Evolutionary conservation across 2,113 vertebrate genomes (phyloP), one percentile per base, ranked within the genome.

Genomic region (Sardina pilchardus): DNA sequence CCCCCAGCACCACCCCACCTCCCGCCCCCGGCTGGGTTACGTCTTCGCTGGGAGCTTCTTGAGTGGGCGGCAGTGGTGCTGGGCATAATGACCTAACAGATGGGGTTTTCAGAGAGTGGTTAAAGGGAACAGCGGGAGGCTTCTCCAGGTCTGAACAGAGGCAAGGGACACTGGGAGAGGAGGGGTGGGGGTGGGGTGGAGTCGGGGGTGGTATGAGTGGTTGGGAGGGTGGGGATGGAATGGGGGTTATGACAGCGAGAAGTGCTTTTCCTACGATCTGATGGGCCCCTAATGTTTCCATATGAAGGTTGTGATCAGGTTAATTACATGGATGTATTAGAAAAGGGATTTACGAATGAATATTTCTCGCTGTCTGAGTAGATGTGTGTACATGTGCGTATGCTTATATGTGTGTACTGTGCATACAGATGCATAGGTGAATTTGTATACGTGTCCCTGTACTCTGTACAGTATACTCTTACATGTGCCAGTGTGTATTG

Each of bases 81-180:
- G 16, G 59, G 59, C 95, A 95, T 96, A 94, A 94, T 93, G 94
- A 93, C 91, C 91, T 91, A 93, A 94, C 95, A 96, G 95, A 96
- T 96, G 95, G 95, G 94, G 94, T 94, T 89, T 93, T 94, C 92
- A 94, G 92, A 92, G 89, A 92, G 90, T 89, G 90, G 91, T 94
- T 93, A 93, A 94, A 91, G 90, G 88, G 86, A 91, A 90, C 94
- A 90, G 94, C 90, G 90, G 94, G 94, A 90, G 94, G 92, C 85
- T 91, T 19, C 90, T 91, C 88, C 91, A 84, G 91, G 91, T 89
- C 83, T 89, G 90, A 92, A 91, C 86, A 30, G 86, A 91, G 90
- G 86, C 86, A 39, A 10, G 26, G 82, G 53, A 21, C 34, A 48
- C n/a, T 8, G 42, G 75, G 86, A 80, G 90, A 10, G 90, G 89